Evolutionary conservation across 1,140 invertebrate genomes (phyloP).

Genomic region (Drosophila grimshawi): DNA sequence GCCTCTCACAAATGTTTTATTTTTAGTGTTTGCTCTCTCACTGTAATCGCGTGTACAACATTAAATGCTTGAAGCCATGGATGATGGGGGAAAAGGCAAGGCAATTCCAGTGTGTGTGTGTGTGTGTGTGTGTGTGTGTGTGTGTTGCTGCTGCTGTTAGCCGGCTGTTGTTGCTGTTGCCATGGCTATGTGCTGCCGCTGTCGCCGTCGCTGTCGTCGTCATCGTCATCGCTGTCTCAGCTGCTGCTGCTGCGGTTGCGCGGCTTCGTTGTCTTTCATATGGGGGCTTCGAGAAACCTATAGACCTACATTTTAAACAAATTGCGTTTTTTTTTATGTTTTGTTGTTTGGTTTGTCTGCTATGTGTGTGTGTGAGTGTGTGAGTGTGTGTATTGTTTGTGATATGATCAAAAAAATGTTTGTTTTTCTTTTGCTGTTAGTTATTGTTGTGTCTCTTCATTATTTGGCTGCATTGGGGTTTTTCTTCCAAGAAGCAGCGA

Average conservation of each 20-base stretch:
- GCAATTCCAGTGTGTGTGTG: constrained; percentile 18
- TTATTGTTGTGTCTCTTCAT: constrained; percentile 46
- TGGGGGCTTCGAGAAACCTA: constrained; percentile 80
- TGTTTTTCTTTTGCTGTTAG: constrained; percentile 58
- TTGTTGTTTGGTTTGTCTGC: constrained; percentile 25
- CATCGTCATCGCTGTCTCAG: neutral
- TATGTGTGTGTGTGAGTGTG: constrained; percentile 22
- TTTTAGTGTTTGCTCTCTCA: constrained; percentile 35
- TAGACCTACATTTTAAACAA: constrained; percentile 84
- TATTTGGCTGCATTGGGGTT: constrained; percentile 43
- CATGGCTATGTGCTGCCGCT: constrained; percentile 15
- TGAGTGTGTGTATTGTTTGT: constrained; percentile 28
- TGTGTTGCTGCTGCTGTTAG: constrained; percentile 35
- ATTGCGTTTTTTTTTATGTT: constrained; percentile 56
- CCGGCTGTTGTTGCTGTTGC: constrained; percentile 53
- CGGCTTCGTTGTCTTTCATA: constrained; percentile 57
- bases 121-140: constrained; percentile 20
- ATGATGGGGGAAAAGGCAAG: constrained; percentile 51
- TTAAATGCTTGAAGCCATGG: constrained; percentile 49
- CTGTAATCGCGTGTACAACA: constrained; percentile 63
- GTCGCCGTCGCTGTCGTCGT: neutral
- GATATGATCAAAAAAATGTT: constrained; percentile 70
- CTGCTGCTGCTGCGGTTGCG: constrained; percentile 47
- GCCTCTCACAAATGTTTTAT: neutral
- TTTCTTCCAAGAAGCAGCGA: constrained; percentile 71